phyloP scores from a whole-genome alignment of 2,797 vertebrate species.

The Atherinosoma microstoma region DNA sequence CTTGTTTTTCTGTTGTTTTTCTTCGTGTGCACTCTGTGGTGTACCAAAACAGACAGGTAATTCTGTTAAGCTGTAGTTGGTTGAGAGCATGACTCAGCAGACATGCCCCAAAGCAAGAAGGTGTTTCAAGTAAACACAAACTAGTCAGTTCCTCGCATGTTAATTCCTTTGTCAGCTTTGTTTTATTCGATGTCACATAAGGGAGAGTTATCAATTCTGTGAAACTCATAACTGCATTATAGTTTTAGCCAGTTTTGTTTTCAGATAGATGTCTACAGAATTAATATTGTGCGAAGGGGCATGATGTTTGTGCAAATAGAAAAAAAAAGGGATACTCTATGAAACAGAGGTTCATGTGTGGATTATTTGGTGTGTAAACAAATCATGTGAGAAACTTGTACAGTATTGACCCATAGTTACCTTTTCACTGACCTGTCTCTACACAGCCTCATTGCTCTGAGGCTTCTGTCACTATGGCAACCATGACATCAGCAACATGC shows the following conservation, averaged over 20 bases:
- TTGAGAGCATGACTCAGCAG: slow-evolving; percentile 47
- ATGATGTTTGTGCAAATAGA: background rate
- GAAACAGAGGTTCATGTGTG: background rate
- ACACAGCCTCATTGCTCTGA: slow-evolving; percentile 61
- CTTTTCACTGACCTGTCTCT: slow-evolving; percentile 68
- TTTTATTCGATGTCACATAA: background rate
- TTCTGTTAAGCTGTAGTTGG: slow-evolving; percentile 28
- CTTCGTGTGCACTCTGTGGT: background rate
- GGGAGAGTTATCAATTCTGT: slow-evolving; percentile 1
- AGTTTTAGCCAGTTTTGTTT: background rate
- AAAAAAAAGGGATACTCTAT: background rate
- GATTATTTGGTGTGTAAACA: slow-evolving; percentile 15
- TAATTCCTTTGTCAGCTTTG: background rate
- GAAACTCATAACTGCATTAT: background rate
- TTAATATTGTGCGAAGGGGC: slow-evolving; percentile 11
- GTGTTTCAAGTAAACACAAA: slow-evolving; percentile 23
- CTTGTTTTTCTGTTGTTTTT: slow-evolving; percentile 17
- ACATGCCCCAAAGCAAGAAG: slow-evolving; percentile 42
- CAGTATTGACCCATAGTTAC: slow-evolving; percentile 75
- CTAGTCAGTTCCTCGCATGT: background rate
- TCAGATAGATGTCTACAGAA: slow-evolving; percentile 10
- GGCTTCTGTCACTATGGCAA: slow-evolving; percentile 81
- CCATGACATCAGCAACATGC: slow-evolving; percentile 79
- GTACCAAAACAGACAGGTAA: slow-evolving; percentile 37
- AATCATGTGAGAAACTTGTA: slow-evolving; percentile 35